These are phyloP conservation scores for Acropternis orthonyx DNA, from an alignment of 2,797 vertebrate genomes.

Conservation along the genomic window DNA sequence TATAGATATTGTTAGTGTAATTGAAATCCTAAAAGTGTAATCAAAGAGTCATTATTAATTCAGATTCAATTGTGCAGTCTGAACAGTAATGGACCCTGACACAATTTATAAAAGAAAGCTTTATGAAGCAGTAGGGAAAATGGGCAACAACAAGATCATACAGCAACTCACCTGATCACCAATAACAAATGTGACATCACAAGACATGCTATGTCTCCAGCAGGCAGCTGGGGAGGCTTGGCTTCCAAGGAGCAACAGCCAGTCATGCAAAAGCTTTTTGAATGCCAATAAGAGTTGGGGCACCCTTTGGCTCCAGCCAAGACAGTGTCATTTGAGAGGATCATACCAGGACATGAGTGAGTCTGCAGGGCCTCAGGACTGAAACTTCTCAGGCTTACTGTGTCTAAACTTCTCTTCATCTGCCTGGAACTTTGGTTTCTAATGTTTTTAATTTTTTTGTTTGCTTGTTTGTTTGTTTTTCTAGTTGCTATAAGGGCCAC, in stretches of 20 bases:
- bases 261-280: accelerated
- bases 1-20: not conserved
- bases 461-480: not conserved
- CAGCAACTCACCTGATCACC: accelerated
- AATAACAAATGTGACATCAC: not conserved
- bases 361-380: not conserved
- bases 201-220: accelerated
- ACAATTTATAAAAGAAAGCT: not conserved
- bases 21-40: not conserved
- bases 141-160: not conserved
- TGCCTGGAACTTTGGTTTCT: not conserved
- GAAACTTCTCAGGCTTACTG: not conserved
- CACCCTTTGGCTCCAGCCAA: not conserved
- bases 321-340: not conserved
- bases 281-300: not conserved
- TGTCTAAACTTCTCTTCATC: not conserved
- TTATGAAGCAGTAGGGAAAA: not conserved
- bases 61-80: not conserved
- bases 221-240: not conserved
- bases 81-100: not conserved
- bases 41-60: not conserved
- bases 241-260: not conserved
- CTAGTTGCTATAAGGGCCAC: accelerated
- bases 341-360: not conserved
- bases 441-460: not conserved